A percentile compares a stretch with the other conserved stretches of the same genome.
Evolutionary conservation across 64 coral and sea anemone species (phyloP).

Genomic region (Pocillopora verrucosa): DNA sequence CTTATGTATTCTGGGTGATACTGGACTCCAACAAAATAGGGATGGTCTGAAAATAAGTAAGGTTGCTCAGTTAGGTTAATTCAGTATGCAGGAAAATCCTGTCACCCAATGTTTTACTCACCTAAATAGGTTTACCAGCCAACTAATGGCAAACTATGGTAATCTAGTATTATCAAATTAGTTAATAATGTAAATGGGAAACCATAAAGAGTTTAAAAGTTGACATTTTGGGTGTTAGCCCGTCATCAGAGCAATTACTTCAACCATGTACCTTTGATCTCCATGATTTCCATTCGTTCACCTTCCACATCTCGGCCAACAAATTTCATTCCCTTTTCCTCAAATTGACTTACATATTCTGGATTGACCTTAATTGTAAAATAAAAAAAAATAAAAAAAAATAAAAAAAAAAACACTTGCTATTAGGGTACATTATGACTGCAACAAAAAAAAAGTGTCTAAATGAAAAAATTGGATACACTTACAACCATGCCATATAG

Average conservation of each 20-base stretch:
- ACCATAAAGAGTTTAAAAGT: no score
- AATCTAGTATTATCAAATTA: no score
- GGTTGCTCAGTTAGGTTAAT: no score
- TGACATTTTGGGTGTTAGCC: not conserved
- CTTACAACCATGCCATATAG: no score
- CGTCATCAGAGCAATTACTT: not conserved
- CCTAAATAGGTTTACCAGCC: no score
- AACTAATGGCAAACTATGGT: no score
- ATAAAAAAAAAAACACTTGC: not conserved
- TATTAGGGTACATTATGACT: no score
- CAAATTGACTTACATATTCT: constrained; percentile 55
- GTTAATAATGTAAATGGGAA: no score
- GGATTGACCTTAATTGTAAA: constrained; percentile 71
- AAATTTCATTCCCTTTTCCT: constrained; percentile 97
- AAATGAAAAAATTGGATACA: no score
- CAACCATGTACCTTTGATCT: constrained; percentile 68
- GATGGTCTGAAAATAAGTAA: constrained; percentile 67
- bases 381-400: not conserved
- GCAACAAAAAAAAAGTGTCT: no score
- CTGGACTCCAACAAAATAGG: constrained; percentile 96
- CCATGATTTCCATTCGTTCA: constrained; percentile 98
- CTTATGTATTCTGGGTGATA: constrained; percentile 97
- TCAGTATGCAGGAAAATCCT: no score
- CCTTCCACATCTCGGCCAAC: constrained; percentile 97
- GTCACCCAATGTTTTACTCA: no score